Evolutionary conservation across 2,113 vertebrate genomes (phyloP), one percentile per base, ranked within the genome.

Genomic region (Penelope pileata): DNA sequence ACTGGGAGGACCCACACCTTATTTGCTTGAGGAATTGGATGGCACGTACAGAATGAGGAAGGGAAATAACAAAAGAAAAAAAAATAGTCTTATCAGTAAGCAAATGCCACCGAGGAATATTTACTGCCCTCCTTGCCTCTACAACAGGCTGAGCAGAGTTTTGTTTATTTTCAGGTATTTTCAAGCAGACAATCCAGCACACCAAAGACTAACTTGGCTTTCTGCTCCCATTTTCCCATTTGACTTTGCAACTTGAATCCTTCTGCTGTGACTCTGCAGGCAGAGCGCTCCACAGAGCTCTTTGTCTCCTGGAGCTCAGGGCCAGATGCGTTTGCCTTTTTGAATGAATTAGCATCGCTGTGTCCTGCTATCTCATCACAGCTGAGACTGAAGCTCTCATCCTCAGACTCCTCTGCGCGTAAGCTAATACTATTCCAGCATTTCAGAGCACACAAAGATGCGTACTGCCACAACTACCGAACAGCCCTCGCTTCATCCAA

Each of bases 21-120:
- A 43, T 70, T 91, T 67, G 47, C 87, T 77, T 56, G 43, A 93
- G 72, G 75, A 81, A 80, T 34, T 23, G 36, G n/a, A 95, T 83
- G 51, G 85, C 51, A 86, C 12, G 64, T 58, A 21, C 88, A 92
- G 96, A 96, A 96, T 86, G 96, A 95, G 96, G 96, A 94, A 97
- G 85, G 59, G 50, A 77, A 85, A 86, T 1, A 73, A 58, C 23
- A 10, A 58, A 50, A 16, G 6, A 63, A 74, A 79, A 43, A 89
- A 81, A 95, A 30, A 54, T 10, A 77, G 10, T 85, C 87, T 94
- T 95, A 93, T 95, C 91, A 60, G 51, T 1, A 2, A 74, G 45
- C 22, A 91, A 90, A 93, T 19, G 45, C 30, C 62, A 59, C 45
- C 38, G 51, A 27, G 17, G n/a, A 84, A 75, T 64, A 40, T 51